Percentiles rank a stretch among this genome's conserved stretches.
Conservation (phyloP, 2,113 vertebrate species). For the Nannobrachium achirus region DNA sequence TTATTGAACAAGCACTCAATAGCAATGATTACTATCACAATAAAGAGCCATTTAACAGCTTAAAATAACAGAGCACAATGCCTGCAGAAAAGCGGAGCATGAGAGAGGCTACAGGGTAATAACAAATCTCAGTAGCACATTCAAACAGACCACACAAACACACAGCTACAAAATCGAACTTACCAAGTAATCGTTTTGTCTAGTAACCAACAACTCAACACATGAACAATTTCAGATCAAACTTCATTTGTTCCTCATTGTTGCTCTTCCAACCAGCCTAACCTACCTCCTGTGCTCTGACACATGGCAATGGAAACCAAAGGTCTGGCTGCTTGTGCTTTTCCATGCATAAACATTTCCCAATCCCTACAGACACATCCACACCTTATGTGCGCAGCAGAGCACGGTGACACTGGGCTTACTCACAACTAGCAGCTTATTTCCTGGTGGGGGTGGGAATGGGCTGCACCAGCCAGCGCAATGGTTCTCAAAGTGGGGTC, state of each 20-base stretch:
- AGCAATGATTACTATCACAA: no score
- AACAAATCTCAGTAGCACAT: background rate
- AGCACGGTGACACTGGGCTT: constrained; percentile 41
- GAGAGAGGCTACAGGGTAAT: background rate
- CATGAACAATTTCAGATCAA: background rate
- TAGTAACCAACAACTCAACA: background rate
- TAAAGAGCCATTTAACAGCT: no score
- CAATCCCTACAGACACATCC: constrained; percentile 44
- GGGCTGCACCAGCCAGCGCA: background rate
- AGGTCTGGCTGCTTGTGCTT: constrained; percentile 46
- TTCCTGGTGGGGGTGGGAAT: constrained; percentile 25
- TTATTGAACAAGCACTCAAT: no score
- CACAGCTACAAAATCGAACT: constrained; percentile 4
- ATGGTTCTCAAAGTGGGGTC: no score
- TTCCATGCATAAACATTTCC: constrained; percentile 66
- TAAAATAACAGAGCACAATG: no score
- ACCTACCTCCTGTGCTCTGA: constrained; percentile 1
- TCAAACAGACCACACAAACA: background rate
- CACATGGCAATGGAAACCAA: constrained; percentile 15
- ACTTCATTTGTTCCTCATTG: background rate
- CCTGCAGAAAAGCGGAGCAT: no score
- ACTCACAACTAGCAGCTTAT: constrained; percentile 36
- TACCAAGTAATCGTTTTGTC: background rate
- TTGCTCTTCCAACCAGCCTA: background rate
- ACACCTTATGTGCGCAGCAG: constrained; percentile 34